These are phyloP conservation scores for Melangyna quadrimaculata DNA, from an alignment of 2,888 invertebrate genomes.

Conservation along the genomic window DNA sequence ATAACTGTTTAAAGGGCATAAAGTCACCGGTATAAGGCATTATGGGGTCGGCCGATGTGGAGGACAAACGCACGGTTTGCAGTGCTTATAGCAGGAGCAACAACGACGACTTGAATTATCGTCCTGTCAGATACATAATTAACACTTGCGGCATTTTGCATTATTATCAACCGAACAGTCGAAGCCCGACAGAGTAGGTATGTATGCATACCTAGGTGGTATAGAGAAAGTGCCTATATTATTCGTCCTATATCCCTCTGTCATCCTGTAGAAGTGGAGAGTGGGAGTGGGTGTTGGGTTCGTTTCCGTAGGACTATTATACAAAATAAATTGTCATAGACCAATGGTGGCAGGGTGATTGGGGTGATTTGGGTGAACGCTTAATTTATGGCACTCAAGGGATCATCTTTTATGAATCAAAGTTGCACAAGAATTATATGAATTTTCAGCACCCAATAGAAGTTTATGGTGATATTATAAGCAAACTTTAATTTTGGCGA, in stretches of 20 bases:
- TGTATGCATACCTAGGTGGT: too few species aligned
- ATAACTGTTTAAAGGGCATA: constrained; percentile 20
- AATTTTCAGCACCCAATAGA: constrained; percentile 32
- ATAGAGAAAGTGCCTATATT: constrained; percentile 26
- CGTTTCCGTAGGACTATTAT: not conserved
- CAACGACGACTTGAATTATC: constrained; percentile 62
- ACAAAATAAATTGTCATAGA: constrained; percentile 58
- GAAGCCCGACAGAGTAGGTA: not conserved
- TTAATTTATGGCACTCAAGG: constrained; percentile 67
- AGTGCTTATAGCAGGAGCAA: not conserved
- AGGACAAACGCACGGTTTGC: not conserved
- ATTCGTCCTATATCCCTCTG: constrained; percentile 16
- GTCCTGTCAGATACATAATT: constrained; percentile 72
- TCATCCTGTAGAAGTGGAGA: not conserved
- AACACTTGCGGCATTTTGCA: constrained; percentile 72
- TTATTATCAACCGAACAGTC: constrained; percentile 62
- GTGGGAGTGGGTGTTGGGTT: not conserved
- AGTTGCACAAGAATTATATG: constrained; percentile 32
- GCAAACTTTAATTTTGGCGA: constrained; percentile 4
- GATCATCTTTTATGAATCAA: constrained; percentile 71
- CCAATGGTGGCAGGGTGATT: constrained; percentile 20
- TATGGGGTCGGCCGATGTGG: not conserved
- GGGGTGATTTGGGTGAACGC: constrained; percentile 37
- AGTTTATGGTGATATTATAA: constrained; percentile 8
- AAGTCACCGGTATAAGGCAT: not conserved